Evolutionary conservation across 2,113 vertebrate species (phyloP).

Genomic region (Tachysurus vachellii): DNA sequence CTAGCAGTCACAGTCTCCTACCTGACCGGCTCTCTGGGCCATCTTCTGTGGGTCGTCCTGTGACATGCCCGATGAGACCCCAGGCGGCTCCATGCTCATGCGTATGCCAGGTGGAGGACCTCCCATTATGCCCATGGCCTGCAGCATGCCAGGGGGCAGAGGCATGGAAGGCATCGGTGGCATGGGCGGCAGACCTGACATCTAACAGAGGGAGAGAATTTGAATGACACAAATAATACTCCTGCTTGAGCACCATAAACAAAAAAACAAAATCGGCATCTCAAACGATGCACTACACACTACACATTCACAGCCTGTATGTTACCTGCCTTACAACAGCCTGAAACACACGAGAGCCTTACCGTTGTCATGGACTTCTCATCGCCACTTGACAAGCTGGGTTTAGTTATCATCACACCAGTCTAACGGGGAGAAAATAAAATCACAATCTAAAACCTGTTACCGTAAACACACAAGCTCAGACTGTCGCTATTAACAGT

Average conservation of each 20-base stretch:
- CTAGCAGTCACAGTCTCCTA: neutral
- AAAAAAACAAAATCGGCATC: neutral
- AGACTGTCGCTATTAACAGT: neutral
- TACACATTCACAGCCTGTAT: neutral
- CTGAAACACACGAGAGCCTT: neutral
- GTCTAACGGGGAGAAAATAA: conserved; percentile 65
- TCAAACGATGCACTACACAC: too few relatives aligned
- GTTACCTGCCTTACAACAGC: neutral
- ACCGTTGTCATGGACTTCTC: conserved; percentile 72
- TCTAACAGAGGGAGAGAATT: conserved; percentile 41
- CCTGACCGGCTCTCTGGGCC: conserved; percentile 70
- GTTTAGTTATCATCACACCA: conserved; percentile 78
- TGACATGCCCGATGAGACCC: conserved; percentile 72
- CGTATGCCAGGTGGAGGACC: conserved; percentile 76
- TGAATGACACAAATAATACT: neutral
- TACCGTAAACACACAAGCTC: rapidly evolving
- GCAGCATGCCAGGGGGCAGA: conserved; percentile 77
- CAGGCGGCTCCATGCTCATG: conserved; percentile 75
- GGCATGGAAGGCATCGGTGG: conserved; percentile 77
- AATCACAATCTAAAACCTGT: neutral
- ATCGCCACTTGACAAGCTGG: conserved; percentile 68
- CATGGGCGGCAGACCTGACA: conserved; percentile 65
- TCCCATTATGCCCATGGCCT: conserved; percentile 81
- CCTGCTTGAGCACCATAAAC: neutral
- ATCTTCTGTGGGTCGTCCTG: conserved; percentile 84